A percentile compares a stretch with the other conserved stretches of the same genome.
phyloP scores from a whole-genome alignment of 2,797 vertebrate species.

The Darevskia mixta region DNA sequence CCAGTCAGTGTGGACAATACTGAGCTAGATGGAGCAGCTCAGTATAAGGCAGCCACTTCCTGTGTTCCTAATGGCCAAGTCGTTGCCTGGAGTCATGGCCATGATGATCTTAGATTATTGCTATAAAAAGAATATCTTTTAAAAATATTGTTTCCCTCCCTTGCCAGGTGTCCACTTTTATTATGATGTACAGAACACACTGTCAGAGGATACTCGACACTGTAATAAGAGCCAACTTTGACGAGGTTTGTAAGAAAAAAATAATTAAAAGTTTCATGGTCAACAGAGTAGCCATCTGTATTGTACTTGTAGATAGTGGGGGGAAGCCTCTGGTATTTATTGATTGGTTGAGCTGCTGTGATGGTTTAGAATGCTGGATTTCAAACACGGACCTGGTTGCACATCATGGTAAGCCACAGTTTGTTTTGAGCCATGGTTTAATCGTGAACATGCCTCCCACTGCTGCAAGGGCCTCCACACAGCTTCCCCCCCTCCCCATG shows the following conservation, averaged over 20 bases:
- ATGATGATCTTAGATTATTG: background rate
- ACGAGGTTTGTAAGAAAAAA: constrained; percentile 86
- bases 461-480: too few species aligned
- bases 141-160: constrained; percentile 40
- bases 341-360: background rate
- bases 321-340: background rate
- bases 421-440: too few species aligned
- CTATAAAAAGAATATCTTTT: constrained; percentile 20
- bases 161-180: constrained; percentile 96
- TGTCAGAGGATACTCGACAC: constrained; percentile 99
- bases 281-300: background rate
- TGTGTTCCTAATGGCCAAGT: too few species aligned
- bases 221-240: constrained; percentile 98
- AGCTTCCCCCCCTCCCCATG: too few species aligned
- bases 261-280: background rate
- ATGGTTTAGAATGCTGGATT: background rate
- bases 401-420: too few species aligned
- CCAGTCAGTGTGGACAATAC: too few species aligned
- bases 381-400: too few species aligned
- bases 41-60: too few species aligned
- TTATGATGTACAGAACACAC: constrained; percentile 99
- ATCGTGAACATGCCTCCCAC: too few species aligned
- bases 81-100: background rate
- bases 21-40: too few species aligned
- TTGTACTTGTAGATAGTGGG: background rate